A percentile compares a stretch with the other conserved stretches of the same genome.
Conservation (phyloP, 1,140 invertebrate species). For the Oryzaephilus surinamensis region DNA sequence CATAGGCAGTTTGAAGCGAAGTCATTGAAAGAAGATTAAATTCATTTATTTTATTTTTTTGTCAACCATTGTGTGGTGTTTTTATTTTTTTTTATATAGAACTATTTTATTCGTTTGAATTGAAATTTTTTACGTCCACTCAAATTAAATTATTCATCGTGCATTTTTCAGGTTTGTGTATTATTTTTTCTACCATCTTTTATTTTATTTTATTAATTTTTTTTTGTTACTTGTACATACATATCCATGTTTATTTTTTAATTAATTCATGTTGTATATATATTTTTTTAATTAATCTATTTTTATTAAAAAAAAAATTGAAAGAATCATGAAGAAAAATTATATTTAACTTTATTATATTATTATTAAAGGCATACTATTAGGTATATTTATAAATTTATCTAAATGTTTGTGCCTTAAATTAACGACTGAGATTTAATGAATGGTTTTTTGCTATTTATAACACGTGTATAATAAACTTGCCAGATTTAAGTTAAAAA, state of each 20-base stretch:
- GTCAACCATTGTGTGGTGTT: not conserved
- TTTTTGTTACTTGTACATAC: not conserved
- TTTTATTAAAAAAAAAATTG: not conserved
- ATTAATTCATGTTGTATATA: constrained; percentile 2
- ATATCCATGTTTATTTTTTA: constrained; percentile 1
- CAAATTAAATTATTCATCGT: too few species aligned
- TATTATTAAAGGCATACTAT: not conserved
- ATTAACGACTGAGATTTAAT: constrained; percentile 13
- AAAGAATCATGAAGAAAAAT: not conserved
- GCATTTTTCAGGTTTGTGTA: too few species aligned
- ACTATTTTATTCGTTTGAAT: too few species aligned
- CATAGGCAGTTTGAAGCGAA: not conserved
- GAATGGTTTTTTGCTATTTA: too few species aligned
- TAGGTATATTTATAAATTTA: not conserved
- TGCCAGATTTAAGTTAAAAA: too few species aligned
- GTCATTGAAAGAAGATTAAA: not conserved
- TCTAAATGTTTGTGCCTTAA: constrained; percentile 14
- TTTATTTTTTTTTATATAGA: not conserved
- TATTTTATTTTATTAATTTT: too few species aligned
- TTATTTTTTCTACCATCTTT: too few species aligned
- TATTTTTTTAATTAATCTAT: not conserved
- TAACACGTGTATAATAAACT: too few species aligned
- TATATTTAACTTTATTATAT: not conserved
- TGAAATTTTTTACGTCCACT: too few species aligned
- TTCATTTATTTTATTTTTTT: not conserved